Percentiles rank a stretch among this genome's conserved stretches.
phyloP scores from a whole-genome alignment of 2,797 vertebrate genomes.

The Buphagus erythrorhynchus region DNA sequence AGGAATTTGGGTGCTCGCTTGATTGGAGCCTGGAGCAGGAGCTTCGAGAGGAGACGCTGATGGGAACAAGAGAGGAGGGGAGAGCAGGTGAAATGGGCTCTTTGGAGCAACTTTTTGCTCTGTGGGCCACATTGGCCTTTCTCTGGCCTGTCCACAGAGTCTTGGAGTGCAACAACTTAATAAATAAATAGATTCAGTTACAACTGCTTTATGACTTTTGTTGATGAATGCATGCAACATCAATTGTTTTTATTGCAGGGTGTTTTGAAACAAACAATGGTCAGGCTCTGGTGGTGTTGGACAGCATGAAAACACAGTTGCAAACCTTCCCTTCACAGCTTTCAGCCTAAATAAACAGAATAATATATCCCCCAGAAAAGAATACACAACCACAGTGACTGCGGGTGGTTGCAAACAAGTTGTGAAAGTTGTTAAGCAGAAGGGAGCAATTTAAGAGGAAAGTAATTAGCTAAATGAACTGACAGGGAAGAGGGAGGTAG shows the following conservation, averaged over 20 bases:
- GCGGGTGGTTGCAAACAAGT: conserved; percentile 56
- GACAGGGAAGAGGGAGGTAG: not conserved
- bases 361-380: conserved; percentile 32
- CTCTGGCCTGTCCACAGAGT: not conserved
- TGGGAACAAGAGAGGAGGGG: rapidly evolving
- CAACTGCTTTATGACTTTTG: not conserved
- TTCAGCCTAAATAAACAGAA: conserved; percentile 56
- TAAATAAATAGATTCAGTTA: conserved; percentile 10
- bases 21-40: conserved; percentile 6
- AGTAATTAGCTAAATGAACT: conserved; percentile 20
- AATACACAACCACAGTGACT: conserved; percentile 25
- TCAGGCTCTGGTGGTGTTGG: conserved; percentile 27
- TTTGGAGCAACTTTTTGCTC: not conserved
- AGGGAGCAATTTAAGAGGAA: conserved; percentile 17
- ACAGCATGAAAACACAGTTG: conserved; percentile 62
- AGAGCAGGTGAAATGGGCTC: not conserved
- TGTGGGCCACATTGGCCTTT: conserved; percentile 22
- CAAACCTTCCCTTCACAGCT: conserved; percentile 32
- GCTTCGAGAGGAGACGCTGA: not conserved
- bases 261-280: conserved; percentile 43
- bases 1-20: conserved; percentile 61
- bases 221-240: conserved; percentile 36
- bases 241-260: conserved; percentile 17
- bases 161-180: not conserved
- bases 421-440: conserved; percentile 41